Conservation (phyloP, 1,140 invertebrate genomes). For the Drosophila seguyi region DNA sequence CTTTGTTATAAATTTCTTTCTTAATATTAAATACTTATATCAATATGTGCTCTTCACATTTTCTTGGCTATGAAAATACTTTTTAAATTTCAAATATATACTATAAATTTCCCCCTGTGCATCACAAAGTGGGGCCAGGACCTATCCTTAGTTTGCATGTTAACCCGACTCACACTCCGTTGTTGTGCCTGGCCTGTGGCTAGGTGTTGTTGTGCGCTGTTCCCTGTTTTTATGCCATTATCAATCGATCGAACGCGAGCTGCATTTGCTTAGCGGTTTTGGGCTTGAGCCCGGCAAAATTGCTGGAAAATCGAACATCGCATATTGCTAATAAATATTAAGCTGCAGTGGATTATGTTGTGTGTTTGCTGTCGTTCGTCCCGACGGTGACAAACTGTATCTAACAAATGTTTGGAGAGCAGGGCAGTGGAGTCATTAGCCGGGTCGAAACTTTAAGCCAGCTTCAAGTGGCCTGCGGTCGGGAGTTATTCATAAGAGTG, state of each 20-base stretch:
- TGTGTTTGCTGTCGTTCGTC: slow-evolving; percentile 18
- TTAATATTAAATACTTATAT: neutral
- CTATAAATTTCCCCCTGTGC: neutral
- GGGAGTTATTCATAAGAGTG: slow-evolving; percentile 46
- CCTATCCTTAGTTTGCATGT: slow-evolving; percentile 47
- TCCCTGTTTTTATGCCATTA: slow-evolving; percentile 66
- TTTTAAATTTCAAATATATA: neutral
- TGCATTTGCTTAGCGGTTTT: slow-evolving; percentile 79
- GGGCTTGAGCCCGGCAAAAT: slow-evolving; percentile 32
- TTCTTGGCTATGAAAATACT: neutral
- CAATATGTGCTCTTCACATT: neutral
- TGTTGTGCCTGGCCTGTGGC: slow-evolving; percentile 64
- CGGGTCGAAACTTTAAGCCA: slow-evolving; percentile 37
- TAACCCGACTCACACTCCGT: slow-evolving; percentile 5
- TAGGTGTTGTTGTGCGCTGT: slow-evolving; percentile 50
- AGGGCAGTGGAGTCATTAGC: slow-evolving; percentile 37
- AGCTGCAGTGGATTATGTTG: slow-evolving; percentile 61
- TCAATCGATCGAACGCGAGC: slow-evolving; percentile 81
- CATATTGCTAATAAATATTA: slow-evolving; percentile 82
- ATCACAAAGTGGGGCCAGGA: slow-evolving; percentile 7
- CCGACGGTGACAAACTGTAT: slow-evolving; percentile 38
- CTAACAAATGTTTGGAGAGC: slow-evolving; percentile 19
- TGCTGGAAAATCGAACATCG: slow-evolving; percentile 37
- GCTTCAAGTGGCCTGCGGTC: slow-evolving; percentile 30
- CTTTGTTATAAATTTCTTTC: too few species aligned